Conservation (phyloP, 2,888 invertebrate genomes). For the Seladonia tumulorum region DNA sequence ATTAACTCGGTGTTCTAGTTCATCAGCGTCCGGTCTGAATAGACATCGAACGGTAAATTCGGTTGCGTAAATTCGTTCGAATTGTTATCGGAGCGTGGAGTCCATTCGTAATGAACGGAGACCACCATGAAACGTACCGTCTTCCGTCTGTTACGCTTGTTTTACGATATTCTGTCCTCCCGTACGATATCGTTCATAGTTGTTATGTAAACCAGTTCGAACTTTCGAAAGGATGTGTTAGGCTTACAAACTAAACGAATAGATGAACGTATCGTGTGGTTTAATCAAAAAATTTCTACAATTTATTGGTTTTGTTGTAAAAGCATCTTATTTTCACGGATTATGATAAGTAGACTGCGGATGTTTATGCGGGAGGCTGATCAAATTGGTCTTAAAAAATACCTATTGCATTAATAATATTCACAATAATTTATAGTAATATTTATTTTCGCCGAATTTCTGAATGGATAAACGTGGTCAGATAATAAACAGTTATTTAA, state of each 20-base stretch:
- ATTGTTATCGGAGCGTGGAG: not conserved
- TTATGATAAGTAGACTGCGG: too few species aligned
- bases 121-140: not conserved
- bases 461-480: not conserved
- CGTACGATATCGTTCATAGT: not conserved
- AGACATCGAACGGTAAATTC: slow-evolving; percentile 31
- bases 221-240: not conserved
- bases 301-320: too few species aligned
- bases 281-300: too few species aligned
- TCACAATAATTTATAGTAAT: not conserved
- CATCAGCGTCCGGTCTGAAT: slow-evolving; percentile 36
- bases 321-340: too few species aligned
- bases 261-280: too few species aligned
- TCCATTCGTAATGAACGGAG: not conserved
- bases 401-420: too few species aligned
- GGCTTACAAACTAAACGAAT: not conserved
- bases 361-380: too few species aligned
- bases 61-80: slow-evolving; percentile 34
- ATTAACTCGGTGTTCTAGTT: slow-evolving; percentile 39
- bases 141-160: slow-evolving; percentile 1
- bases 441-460: not conserved
- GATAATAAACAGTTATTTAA: not conserved
- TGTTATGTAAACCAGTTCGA: not conserved
- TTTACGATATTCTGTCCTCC: not conserved
- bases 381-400: too few species aligned